phyloP scores from a whole-genome alignment of 2,888 invertebrate genomes.

The Endotricha flammealis region DNA sequence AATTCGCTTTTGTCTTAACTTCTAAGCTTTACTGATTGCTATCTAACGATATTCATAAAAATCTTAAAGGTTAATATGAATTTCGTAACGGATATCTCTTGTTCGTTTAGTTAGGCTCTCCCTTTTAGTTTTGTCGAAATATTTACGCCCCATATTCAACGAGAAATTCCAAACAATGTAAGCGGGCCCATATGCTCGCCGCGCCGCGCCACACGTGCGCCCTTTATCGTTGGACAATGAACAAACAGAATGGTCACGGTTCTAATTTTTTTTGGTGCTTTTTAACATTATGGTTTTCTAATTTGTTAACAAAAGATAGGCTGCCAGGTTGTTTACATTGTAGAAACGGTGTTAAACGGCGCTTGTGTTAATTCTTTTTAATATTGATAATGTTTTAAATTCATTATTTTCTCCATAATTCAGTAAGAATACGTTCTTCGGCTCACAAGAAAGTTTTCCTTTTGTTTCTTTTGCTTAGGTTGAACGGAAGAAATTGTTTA shows the following conservation, averaged over 20 bases:
- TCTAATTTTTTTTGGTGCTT: conserved; percentile 25
- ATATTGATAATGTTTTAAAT: too few species aligned
- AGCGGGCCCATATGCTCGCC: conserved; percentile 41
- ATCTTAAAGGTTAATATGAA: conserved; percentile 11
- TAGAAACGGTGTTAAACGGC: neutral
- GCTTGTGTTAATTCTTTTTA: too few species aligned
- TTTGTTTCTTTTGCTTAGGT: too few species aligned
- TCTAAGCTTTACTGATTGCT: conserved; percentile 17
- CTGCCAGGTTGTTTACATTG: neutral
- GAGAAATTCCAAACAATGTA: conserved; percentile 70
- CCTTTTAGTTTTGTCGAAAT: conserved; percentile 72
- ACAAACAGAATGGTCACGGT: conserved; percentile 46
- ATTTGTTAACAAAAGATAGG: conserved; percentile 8
- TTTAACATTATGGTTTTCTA: conserved; percentile 9
- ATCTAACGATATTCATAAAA: conserved; percentile 24
- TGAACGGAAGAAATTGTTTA: too few species aligned
- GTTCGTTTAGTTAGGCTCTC: conserved; percentile 53
- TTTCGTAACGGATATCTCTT: conserved; percentile 45
- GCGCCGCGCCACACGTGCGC: conserved; percentile 60
- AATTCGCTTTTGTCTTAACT: conserved; percentile 21
- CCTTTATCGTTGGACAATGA: conserved; percentile 38
- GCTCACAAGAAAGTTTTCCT: too few species aligned
- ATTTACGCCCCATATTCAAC: conserved; percentile 72
- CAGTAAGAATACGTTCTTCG: too few species aligned
- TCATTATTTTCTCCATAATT: too few species aligned